phyloP scores from a whole-genome alignment of 1,140 invertebrate species.

The Tyrophagus putrescentiae region DNA sequence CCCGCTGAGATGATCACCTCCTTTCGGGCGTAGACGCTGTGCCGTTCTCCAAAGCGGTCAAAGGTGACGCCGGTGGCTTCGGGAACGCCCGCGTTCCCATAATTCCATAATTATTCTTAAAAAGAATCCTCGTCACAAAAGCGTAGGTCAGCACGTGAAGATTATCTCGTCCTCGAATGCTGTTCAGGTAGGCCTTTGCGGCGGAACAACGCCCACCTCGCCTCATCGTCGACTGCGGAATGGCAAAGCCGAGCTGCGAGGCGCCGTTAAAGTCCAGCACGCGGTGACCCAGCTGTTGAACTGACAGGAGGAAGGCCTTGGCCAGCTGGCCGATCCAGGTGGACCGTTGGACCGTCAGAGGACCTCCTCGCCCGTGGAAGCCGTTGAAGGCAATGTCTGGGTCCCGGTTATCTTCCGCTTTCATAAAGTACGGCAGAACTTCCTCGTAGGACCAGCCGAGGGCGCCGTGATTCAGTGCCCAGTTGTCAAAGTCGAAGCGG shows the following conservation, averaged over 20 bases:
- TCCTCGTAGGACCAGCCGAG: constrained; percentile 76
- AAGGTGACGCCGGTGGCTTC: constrained; percentile 59
- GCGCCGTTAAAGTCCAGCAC: constrained; percentile 58
- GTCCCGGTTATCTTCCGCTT: constrained; percentile 73
- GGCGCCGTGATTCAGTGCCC: constrained; percentile 69
- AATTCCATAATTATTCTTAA: constrained; percentile 44
- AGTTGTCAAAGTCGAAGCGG: constrained; percentile 75
- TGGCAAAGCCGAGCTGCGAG: constrained; percentile 39
- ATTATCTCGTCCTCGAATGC: constrained; percentile 60
- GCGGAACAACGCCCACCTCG: constrained; percentile 69
- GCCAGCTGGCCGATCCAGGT: constrained; percentile 35
- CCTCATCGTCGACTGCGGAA: constrained; percentile 61
- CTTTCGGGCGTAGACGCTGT: constrained; percentile 44
- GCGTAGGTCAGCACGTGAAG: constrained; percentile 67
- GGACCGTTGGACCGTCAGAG: constrained; percentile 27
- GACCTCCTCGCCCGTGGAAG: constrained; percentile 26
- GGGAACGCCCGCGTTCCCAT: no score
- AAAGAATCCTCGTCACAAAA: constrained; percentile 52
- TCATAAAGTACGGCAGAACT: constrained; percentile 70
- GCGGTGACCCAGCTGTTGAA: constrained; percentile 45
- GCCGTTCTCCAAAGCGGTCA: constrained; percentile 42
- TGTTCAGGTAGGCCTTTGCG: constrained; percentile 69
- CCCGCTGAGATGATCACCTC: constrained; percentile 61
- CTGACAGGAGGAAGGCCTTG: constrained; percentile 50
- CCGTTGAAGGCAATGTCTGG: constrained; percentile 34